Evolutionary conservation across 2,113 vertebrate genomes (phyloP).

Genomic region (Nanger granti): DNA sequence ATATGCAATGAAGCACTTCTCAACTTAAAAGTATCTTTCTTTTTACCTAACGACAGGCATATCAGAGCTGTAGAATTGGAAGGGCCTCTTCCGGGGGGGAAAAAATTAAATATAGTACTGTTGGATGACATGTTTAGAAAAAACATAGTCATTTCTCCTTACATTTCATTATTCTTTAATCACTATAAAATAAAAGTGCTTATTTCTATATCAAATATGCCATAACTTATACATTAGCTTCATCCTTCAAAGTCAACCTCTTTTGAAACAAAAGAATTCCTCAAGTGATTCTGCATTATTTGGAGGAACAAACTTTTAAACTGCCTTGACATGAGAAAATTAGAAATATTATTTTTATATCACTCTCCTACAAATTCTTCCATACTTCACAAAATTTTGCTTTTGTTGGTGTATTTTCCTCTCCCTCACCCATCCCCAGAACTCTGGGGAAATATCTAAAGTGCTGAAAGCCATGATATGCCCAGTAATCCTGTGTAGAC

Average conservation of each 20-base stretch:
- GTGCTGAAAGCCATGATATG: background rate
- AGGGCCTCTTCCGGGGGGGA: background rate
- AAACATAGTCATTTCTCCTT: background rate
- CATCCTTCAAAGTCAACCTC: constrained; percentile 1
- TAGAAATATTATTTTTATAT: background rate
- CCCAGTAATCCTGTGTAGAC: background rate
- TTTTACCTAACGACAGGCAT: background rate
- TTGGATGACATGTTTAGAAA: background rate
- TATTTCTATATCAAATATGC: background rate
- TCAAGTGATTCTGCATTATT: background rate
- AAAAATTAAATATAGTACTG: background rate
- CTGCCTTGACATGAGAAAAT: background rate
- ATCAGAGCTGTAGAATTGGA: background rate
- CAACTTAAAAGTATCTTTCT: background rate
- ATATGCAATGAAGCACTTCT: background rate
- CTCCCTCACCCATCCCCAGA: background rate
- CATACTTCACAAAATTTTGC: background rate
- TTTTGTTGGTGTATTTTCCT: background rate
- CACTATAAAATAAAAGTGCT: background rate
- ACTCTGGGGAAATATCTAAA: background rate
- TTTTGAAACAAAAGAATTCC: background rate
- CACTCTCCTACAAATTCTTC: background rate
- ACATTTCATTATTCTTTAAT: background rate
- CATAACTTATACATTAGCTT: background rate
- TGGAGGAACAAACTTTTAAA: background rate